Percentiles rank a stretch among this genome's conserved stretches.
phyloP scores from a whole-genome alignment of 2,888 invertebrate species.

The Amphipyra berbera region DNA sequence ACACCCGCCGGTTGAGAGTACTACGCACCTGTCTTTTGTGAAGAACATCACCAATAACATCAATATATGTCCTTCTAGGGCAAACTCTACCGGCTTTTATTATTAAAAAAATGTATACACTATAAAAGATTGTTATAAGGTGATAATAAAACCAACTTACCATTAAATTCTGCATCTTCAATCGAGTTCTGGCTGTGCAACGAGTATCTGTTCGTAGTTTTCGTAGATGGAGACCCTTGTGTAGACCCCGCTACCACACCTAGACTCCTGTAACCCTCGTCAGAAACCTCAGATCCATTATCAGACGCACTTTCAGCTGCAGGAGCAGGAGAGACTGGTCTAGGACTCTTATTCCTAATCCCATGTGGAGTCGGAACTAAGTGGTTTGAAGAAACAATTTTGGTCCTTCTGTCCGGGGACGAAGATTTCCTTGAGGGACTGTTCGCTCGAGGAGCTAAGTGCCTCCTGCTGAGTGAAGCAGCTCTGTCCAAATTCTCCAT shows the following conservation, averaged over 20 bases:
- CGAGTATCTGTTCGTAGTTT: slow-evolving; percentile 91
- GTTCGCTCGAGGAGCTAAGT: slow-evolving; percentile 72
- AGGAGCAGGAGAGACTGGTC: slow-evolving; percentile 89
- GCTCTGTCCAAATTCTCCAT: slow-evolving; percentile 80
- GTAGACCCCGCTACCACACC: slow-evolving; percentile 91
- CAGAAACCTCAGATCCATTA: slow-evolving; percentile 95
- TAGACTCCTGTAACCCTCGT: slow-evolving; percentile 95
- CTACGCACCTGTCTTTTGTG: no score
- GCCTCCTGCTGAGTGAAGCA: slow-evolving; percentile 77
- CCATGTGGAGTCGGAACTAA: slow-evolving; percentile 87
- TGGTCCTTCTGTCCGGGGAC: slow-evolving; percentile 82
- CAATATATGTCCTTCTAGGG: no score
- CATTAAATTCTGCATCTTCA: slow-evolving; percentile 93
- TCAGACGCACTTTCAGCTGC: slow-evolving; percentile 92
- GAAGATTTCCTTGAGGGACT: slow-evolving; percentile 83
- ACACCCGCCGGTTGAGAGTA: no score
- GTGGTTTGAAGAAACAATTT: slow-evolving; percentile 80
- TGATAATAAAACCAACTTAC: slow-evolving; percentile 78
- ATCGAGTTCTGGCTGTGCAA: slow-evolving; percentile 93
- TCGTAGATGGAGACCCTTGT: slow-evolving; percentile 84
- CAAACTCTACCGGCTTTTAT: no score
- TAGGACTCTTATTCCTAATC: slow-evolving; percentile 81
- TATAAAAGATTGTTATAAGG: no score
- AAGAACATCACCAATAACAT: no score
- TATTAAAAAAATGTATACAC: no score